These are phyloP conservation scores for Phalacrocorax brasilianus DNA, from an alignment of 2,113 vertebrate genomes.

Conservation along the genomic window DNA sequence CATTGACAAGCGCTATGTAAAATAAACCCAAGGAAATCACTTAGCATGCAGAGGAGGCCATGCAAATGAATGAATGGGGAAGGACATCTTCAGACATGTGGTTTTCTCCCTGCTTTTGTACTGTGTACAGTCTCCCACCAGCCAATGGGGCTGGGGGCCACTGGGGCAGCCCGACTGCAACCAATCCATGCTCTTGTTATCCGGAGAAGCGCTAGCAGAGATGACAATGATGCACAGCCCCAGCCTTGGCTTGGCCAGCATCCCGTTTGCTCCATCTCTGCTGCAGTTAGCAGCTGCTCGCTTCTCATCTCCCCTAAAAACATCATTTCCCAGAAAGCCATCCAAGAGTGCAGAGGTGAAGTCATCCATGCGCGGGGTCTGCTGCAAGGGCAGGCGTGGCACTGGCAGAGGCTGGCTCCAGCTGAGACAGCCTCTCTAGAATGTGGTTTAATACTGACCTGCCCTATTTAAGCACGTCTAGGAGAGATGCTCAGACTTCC, in stretches of 20 bases:
- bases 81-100: neutral
- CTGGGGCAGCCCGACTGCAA: neutral
- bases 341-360: neutral
- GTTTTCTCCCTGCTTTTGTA: neutral
- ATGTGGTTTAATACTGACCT: accelerated
- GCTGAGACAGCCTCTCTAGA: neutral
- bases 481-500: neutral
- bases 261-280: neutral
- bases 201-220: neutral
- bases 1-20: neutral
- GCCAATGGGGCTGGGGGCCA: neutral
- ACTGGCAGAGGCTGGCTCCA: neutral
- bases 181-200: accelerated
- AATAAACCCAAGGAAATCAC: neutral
- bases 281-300: accelerated
- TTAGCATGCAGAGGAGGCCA: neutral
- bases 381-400: neutral
- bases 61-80: neutral
- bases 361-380: accelerated
- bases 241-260: neutral
- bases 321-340: neutral
- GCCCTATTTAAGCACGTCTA: neutral
- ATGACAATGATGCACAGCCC: neutral
- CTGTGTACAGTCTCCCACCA: neutral
- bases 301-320: neutral